Conservation (phyloP, 30 jellyfish, hydroid and myxozoan genomes). For the Nemopilema nomurai region DNA sequence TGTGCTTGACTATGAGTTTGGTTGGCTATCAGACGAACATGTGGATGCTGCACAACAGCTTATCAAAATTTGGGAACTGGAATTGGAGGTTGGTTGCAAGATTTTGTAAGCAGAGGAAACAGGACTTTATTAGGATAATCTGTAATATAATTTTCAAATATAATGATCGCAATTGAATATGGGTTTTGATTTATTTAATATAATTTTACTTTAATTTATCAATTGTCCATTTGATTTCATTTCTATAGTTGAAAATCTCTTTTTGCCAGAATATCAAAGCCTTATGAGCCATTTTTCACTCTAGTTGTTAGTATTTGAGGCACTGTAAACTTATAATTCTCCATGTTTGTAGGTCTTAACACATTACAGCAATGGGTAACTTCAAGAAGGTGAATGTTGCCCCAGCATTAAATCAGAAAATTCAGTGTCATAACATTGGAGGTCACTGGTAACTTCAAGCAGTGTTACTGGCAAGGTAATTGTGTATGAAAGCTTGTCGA, state of each 20-base stretch:
- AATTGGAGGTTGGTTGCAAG: constrained; percentile 6
- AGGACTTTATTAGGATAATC: not conserved
- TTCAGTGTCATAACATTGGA: constrained; percentile 52
- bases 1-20: constrained; percentile 17
- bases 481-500: constrained; percentile 26
- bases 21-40: constrained; percentile 37
- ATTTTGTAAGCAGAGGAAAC: not conserved
- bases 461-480: constrained; percentile 5
- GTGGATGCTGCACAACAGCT: constrained; percentile 34
- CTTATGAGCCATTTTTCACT: not conserved
- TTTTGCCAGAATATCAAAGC: not conserved
- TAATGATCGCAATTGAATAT: not conserved
- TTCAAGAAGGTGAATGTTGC: constrained; percentile 14
- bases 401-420: constrained; percentile 21
- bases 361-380: constrained; percentile 18
- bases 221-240: not conserved
- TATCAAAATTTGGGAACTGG: constrained; percentile 1
- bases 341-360: constrained; percentile 6
- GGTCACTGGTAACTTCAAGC: constrained; percentile 52
- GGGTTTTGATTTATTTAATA: not conserved
- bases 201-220: not conserved
- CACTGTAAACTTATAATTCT: not conserved
- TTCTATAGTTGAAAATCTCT: not conserved
- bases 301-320: not conserved
- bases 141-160: not conserved